Evolutionary conservation across 2,113 vertebrate species (phyloP).

Genomic region (Montifringilla adamsi): DNA sequence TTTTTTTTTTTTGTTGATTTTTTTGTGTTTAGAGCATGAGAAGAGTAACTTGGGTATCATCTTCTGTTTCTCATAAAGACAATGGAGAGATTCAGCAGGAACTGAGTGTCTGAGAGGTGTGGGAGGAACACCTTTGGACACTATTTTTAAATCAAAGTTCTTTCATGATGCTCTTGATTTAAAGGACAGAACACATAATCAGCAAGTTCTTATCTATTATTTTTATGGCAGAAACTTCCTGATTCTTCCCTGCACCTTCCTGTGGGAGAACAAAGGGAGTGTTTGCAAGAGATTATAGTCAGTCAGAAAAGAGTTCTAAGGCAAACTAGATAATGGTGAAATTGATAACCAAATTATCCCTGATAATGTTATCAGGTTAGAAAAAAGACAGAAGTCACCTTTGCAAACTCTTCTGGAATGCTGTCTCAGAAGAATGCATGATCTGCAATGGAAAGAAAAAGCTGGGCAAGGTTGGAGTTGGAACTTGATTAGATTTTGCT

Average conservation of each 20-base stretch:
- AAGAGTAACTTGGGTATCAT: background rate
- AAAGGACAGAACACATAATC: background rate
- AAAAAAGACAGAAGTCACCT: background rate
- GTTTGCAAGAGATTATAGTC: background rate
- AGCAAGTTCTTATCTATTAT: background rate
- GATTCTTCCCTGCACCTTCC: background rate
- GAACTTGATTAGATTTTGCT: background rate
- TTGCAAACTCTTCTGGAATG: background rate
- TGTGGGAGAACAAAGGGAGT: background rate
- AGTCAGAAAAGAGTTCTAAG: constrained; percentile 8
- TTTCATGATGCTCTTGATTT: background rate
- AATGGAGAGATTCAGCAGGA: background rate
- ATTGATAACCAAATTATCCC: background rate
- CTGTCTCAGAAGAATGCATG: background rate
- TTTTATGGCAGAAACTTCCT: background rate
- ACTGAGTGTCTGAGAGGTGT: background rate
- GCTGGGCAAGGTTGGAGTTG: background rate
- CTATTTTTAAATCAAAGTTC: background rate
- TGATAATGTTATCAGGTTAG: background rate
- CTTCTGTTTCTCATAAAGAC: background rate
- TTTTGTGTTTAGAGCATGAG: background rate
- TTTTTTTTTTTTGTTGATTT: background rate
- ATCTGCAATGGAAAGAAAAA: background rate
- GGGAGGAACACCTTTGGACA: background rate
- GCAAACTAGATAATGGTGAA: background rate